These are phyloP conservation scores for Pammene aurita DNA, from an alignment of 2,888 invertebrate genomes.

Conservation along the genomic window DNA sequence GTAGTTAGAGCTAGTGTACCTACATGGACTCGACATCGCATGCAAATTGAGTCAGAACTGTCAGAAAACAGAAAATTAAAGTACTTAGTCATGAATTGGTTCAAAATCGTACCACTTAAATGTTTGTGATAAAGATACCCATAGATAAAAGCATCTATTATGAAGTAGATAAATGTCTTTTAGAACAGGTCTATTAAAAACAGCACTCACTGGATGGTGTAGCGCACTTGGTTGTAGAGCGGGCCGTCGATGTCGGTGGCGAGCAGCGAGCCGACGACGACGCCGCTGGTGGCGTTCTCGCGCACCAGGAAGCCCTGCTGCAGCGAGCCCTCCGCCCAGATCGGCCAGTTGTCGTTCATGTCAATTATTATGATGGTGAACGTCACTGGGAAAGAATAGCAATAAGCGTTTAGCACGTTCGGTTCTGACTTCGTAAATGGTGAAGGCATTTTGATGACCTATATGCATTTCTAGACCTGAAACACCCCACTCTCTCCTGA, in stretches of 20 bases:
- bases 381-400: slow-evolving; percentile 67
- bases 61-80: too few relatives aligned
- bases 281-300: slow-evolving; percentile 76
- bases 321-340: slow-evolving; percentile 76
- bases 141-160: too few relatives aligned
- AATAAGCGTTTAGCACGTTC: neutral
- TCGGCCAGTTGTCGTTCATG: slow-evolving; percentile 85
- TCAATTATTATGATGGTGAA: slow-evolving; percentile 84
- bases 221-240: slow-evolving; percentile 82
- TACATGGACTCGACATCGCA: too few relatives aligned
- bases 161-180: too few relatives aligned
- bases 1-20: too few relatives aligned
- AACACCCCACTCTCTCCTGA: too few relatives aligned
- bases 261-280: slow-evolving; percentile 82
- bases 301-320: slow-evolving; percentile 71
- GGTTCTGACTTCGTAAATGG: neutral
- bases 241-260: slow-evolving; percentile 86
- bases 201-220: slow-evolving; percentile 74
- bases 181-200: neutral
- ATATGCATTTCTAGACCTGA: too few relatives aligned
- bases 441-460: neutral
- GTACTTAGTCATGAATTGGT: too few relatives aligned
- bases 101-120: too few relatives aligned
- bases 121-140: too few relatives aligned
- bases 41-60: too few relatives aligned